Base-by-base conservation (phyloP, 2,797 vertebrate genomes). In the Dendrocincla tyrannina region DNA sequence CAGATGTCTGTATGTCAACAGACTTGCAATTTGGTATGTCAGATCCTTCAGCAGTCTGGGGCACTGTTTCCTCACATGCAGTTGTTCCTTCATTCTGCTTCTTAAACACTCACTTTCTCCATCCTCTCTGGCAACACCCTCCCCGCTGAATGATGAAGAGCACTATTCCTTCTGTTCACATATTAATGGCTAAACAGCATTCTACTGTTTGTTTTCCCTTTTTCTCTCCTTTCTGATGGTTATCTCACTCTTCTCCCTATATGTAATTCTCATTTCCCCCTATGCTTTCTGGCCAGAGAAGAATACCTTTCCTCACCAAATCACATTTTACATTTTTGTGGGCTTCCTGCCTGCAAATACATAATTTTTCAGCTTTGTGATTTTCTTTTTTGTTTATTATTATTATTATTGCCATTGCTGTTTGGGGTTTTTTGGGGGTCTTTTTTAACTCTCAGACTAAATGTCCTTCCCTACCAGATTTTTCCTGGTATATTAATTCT, bases 11-110 rank as follows among this genome's bases (percentile, higher is more conserved):
- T 68, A 53, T 39, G 44, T 33, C 59, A 91, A 85, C 62, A 69
- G 35, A 47, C 35, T 55, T 5, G 2, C 7, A 4, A 17, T 69
- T 62, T 55, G 55, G 25, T 33, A 42, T 20, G 44, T 46, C 42
- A 89, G 42, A 63, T 28, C 47, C 41, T 70, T 81, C 87, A 78
- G 64, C 84, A 85, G 55, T 53, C 75, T 69, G 63, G 30, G 50
- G 24, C 50, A 73, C 33, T 1, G 0, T 59, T 76, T 88, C 27
- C 27, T 58, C 4, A 62, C 42, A 70, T 23, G 39, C 28, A 85
- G 47, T 25, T 55, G 30, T 46, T 46, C 44, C 55, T 90, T 56
- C 20, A 22, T 66, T 80, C 42, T 81, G 67, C 30, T 75, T 68
- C 23, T 16, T 11, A 42, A 64, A 33, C 10, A 24, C 15, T 72